Evolutionary conservation across 2,113 vertebrate genomes (phyloP), one percentile per base, ranked within the genome.

Genomic region (Heloderma charlesbogerti): DNA sequence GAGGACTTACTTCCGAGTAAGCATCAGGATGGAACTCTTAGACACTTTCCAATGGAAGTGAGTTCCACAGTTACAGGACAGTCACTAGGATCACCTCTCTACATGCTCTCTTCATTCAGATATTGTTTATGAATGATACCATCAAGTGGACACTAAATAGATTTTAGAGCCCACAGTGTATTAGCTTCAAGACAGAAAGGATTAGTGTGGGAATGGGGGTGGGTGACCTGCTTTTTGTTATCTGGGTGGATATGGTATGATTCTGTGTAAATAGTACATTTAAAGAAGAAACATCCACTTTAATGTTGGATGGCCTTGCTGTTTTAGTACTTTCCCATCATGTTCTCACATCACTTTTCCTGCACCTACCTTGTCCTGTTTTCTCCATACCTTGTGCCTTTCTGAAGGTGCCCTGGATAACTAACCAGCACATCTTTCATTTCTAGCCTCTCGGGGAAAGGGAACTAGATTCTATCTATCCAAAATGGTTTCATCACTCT

Each of bases 361-460:
- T 71, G 60, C 45, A 31, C 63, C n/a, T 8, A 86, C 37, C 63
- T 86, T 40, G 10, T 54, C 60, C 60, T 78, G 60, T 67, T 86
- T 79, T 15, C 20, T 51, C 80, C 63, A 54, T 63, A 9, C n/a
- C 54, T 12, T 18, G 10, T 83, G 67, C 72, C 20, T 79, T 90
- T 90, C 16, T 80, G 75, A 80, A 90, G 89, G 83, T 79, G 89
- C 83, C 89, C 89, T 86, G 63, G 84, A 86, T 86, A 90, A 57
- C 16, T 71, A 86, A 86, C 74, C 45, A 78, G 89, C 72, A 37
- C 43, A 66, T 78, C 74, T 77, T 86, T 86, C n/a, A 78, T 85
- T 67, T 84, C 34, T n/a, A 29, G 25, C 45, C 60, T 86, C 75
- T 69, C 1, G 60, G 60, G 48, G n/a, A 71, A 79, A 69, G 63